Conservation (phyloP, 2,113 vertebrate genomes). For the Columba livia region DNA sequence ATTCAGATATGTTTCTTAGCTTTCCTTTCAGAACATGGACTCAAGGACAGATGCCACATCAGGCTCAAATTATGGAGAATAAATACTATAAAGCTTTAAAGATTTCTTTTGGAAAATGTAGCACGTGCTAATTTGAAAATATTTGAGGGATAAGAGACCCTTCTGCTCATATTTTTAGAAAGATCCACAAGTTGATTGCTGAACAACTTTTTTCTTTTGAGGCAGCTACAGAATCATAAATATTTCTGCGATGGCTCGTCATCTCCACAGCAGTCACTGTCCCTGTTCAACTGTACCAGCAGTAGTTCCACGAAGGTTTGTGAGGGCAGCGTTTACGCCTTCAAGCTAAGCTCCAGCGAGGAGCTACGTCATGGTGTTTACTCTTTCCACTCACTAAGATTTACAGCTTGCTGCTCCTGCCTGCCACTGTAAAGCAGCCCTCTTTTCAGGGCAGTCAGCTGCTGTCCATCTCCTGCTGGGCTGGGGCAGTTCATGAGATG, state of each 20-base stretch:
- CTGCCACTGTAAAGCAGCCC: not conserved
- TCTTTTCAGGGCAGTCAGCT: not conserved
- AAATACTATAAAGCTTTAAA: not conserved
- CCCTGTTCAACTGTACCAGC: not conserved
- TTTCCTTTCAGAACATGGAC: not conserved
- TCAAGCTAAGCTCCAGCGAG: not conserved
- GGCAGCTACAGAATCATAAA: not conserved
- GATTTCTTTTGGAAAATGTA: not conserved
- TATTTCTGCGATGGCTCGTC: not conserved
- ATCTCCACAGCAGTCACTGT: not conserved
- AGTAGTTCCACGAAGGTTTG: not conserved
- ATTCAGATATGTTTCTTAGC: not conserved
- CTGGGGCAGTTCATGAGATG: not conserved
- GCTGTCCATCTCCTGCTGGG: accelerated
- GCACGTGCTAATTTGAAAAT: not conserved
- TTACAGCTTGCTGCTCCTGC: not conserved
- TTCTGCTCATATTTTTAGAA: not conserved
- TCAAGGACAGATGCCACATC: not conserved
- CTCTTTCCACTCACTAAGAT: not conserved
- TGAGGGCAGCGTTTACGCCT: not conserved
- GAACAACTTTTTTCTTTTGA: not conserved
- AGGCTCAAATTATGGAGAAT: not conserved
- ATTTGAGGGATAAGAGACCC: not conserved
- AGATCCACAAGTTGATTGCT: not conserved
- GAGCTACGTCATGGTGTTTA: not conserved